These are phyloP conservation scores for Rissa tridactyla DNA, from an alignment of 2,113 vertebrate species.

Conservation along the genomic window DNA sequence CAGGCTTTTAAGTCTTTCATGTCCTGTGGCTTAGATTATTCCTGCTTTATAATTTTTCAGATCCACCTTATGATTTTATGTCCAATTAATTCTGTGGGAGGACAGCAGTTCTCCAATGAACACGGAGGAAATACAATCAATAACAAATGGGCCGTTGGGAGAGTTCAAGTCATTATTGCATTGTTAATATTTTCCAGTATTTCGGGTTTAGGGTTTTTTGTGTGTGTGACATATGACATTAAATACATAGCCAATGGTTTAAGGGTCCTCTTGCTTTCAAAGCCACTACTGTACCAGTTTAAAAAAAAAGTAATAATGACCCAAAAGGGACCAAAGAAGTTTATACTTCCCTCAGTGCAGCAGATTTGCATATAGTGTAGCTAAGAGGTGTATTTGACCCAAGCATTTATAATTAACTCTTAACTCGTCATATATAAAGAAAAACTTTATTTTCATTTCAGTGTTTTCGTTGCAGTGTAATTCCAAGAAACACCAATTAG, in stretches of 20 bases:
- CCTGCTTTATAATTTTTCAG: conserved; percentile 23
- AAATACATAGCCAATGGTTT: background rate
- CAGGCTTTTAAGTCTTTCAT: background rate
- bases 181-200: background rate
- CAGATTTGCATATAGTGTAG: background rate
- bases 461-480: background rate
- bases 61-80: conserved; percentile 4
- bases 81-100: conserved; percentile 42
- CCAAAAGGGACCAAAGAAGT: background rate
- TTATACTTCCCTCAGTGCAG: background rate
- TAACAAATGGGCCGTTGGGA: background rate
- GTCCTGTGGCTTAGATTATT: background rate
- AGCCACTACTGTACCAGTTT: background rate
- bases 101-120: conserved; percentile 12
- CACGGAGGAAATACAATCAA: background rate
- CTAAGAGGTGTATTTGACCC: background rate
- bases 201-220: background rate
- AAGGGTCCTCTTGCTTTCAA: background rate
- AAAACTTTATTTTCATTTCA: conserved; percentile 18
- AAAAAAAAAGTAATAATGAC: background rate
- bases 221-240: background rate
- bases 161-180: background rate
- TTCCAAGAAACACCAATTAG: conserved; percentile 41
- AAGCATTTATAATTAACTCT: conserved; percentile 2
- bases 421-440: background rate